Evolutionary conservation across 1,140 invertebrate species (phyloP).

Genomic region (Drosophila teissieri): DNA sequence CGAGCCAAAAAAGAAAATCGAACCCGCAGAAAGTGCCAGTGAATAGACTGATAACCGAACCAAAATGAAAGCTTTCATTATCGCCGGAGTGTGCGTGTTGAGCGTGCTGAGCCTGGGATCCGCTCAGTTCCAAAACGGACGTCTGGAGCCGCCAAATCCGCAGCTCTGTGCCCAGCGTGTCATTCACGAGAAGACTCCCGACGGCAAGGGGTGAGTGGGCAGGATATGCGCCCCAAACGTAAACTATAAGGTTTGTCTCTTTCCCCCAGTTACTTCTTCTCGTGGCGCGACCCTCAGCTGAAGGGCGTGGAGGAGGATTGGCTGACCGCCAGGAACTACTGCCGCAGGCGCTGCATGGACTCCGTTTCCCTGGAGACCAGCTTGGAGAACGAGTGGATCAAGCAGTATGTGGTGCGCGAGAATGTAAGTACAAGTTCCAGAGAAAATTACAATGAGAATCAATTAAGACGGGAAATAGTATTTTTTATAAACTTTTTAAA

Average conservation of each 20-base stretch:
- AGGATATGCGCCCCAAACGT: background rate
- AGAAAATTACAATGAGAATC: background rate
- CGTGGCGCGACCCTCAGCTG: conserved; percentile 91
- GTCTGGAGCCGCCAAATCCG: conserved; percentile 90
- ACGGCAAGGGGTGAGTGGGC: conserved; percentile 85
- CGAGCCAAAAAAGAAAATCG: conserved; percentile 14
- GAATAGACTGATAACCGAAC: conserved; percentile 15
- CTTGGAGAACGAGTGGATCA: conserved; percentile 93
- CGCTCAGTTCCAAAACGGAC: conserved; percentile 89
- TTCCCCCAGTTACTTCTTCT: conserved; percentile 90
- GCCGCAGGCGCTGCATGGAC: conserved; percentile 94
- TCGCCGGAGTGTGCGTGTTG: conserved; percentile 83
- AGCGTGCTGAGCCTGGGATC: conserved; percentile 85
- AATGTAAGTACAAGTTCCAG: conserved; percentile 86
- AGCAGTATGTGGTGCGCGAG: conserved; percentile 89
- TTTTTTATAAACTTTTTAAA: no score
- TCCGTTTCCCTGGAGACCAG: conserved; percentile 92
- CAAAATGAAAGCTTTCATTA: conserved; percentile 85
- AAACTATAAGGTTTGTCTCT: background rate
- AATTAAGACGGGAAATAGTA: no score
- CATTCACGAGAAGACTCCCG: conserved; percentile 87
- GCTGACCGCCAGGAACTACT: conserved; percentile 92
- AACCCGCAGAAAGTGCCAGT: conserved; percentile 58
- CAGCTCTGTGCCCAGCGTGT: conserved; percentile 89
- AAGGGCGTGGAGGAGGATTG: conserved; percentile 91